phyloP scores from a whole-genome alignment of 2,797 vertebrate species.

The Fistularia tabacaria region DNA sequence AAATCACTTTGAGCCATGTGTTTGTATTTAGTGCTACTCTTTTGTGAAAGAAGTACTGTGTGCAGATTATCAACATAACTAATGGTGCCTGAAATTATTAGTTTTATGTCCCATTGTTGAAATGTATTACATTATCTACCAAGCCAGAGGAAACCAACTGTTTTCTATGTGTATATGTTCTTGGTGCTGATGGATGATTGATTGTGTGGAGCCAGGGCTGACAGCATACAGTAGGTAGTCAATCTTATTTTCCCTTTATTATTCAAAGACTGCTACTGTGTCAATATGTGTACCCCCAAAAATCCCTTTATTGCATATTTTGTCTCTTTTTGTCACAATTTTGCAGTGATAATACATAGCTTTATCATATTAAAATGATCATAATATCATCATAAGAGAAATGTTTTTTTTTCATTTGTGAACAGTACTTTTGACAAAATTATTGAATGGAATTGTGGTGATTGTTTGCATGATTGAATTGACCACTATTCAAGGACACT shows the following conservation, averaged over 20 bases:
- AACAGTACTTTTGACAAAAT: no score
- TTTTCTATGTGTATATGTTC: constrained; percentile 19
- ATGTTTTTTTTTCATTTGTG: no score
- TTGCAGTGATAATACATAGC: no score
- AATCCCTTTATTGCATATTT: no score
- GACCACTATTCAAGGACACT: neutral
- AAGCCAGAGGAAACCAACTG: constrained; percentile 11
- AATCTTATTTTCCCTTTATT: constrained; percentile 46
- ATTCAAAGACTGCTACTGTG: neutral
- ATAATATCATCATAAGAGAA: no score
- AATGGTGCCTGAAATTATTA: constrained; percentile 1
- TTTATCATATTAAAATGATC: no score
- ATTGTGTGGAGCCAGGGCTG: constrained; percentile 47
- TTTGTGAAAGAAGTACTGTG: constrained; percentile 17
- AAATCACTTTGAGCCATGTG: constrained; percentile 27
- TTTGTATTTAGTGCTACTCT: constrained; percentile 2
- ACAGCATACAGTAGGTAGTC: constrained; percentile 58
- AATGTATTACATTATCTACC: constrained; percentile 17
- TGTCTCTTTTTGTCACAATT: no score
- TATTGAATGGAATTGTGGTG: no score
- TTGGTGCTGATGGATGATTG: constrained; percentile 52
- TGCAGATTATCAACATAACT: constrained; percentile 4
- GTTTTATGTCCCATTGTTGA: constrained; percentile 9
- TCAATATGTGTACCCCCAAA: no score
- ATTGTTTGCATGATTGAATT: no score